Evolutionary conservation across 1,140 invertebrate species (phyloP).

Genomic region (Archivesica marissinica): DNA sequence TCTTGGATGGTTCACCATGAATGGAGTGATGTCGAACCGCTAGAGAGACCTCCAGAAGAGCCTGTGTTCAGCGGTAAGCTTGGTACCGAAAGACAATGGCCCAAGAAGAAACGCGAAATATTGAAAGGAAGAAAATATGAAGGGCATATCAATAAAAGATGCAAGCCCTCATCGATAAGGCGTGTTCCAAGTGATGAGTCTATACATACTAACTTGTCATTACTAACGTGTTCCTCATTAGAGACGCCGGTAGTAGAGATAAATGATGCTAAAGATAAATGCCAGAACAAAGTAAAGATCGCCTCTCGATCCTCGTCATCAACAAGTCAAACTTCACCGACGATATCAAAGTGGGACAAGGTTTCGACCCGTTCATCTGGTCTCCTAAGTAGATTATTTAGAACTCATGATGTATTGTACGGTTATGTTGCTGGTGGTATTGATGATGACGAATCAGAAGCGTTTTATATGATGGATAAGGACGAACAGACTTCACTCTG

Average conservation of each 20-base stretch:
- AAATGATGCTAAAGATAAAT: slow-evolving; percentile 22
- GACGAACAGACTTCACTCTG: slow-evolving; percentile 67
- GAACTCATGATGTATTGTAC: slow-evolving; percentile 53
- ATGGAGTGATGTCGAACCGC: slow-evolving; percentile 65
- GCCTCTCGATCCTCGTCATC: background rate
- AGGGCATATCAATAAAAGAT: background rate
- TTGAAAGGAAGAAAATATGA: background rate
- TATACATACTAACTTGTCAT: slow-evolving; percentile 69
- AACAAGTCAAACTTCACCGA: background rate
- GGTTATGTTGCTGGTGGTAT: slow-evolving; percentile 1
- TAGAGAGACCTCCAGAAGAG: slow-evolving; percentile 59
- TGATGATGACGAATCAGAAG: slow-evolving; percentile 59
- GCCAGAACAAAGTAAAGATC: slow-evolving; percentile 28
- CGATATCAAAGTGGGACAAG: slow-evolving; percentile 61
- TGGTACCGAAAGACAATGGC: slow-evolving; percentile 41
- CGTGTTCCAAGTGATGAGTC: slow-evolving; percentile 70
- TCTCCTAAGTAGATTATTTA: slow-evolving; percentile 64
- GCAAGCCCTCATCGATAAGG: slow-evolving; percentile 30
- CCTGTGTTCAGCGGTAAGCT: slow-evolving; percentile 74
- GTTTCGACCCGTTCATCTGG: slow-evolving; percentile 43
- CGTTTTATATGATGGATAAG: slow-evolving; percentile 67
- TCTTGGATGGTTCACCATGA: slow-evolving; percentile 72
- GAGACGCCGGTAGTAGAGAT: slow-evolving; percentile 25
- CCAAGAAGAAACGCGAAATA: background rate
- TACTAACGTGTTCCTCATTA: slow-evolving; percentile 69